Base-by-base conservation (phyloP, 2,797 vertebrate species). In the Sternotherus odoratus region DNA sequence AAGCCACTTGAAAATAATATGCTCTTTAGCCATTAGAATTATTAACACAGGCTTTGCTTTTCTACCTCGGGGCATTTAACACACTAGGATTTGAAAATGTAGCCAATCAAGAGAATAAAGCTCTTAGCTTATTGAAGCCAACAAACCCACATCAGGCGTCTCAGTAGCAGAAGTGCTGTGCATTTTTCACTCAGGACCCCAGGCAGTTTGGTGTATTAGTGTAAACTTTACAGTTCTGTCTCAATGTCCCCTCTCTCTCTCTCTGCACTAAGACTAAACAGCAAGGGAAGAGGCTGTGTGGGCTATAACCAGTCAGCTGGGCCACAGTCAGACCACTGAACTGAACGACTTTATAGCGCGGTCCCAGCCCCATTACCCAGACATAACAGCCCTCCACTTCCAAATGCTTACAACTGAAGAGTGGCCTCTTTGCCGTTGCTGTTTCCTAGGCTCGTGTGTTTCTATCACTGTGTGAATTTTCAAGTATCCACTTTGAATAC, bases 31-130 rank as follows among this genome's bases (percentile, higher is more conserved):
- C 66, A 83, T 60, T 79, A 28, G 57, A 80, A 77, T 81, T 85
- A 88, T 85, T 94, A 91, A 90, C 50, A 83, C 74, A 26, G 88
- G 66, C 74, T 87, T 91, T 87, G 53, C 88, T 92, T 94, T 86
- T n/a, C 75, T 69, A 77, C 91, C 78, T 83, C 1, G 0, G 78
- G 39, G 51, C n/a, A 63, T 77, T 93, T 83, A 85, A 81, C 74
- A 46, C 21, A 54, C 53, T 9, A 43, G 77, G 74, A 79, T 77
- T 77, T 56, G 85, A 83, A 89, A 86, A 84, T 85, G 33, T 80
- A 86, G 50, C 57, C 80, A 72, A 6, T 23, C 0, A 2, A 39
- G 75, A 75, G 83, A 85, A 83, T 6, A 28, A 83, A 46, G 24
- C 74, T 77, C 81, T 82, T 39, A 85, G 87, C 46, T 90, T 39